Evolutionary conservation across 2,113 vertebrate genomes (phyloP), one percentile per base, ranked within the genome.

Genomic region (Suricata suricatta): DNA sequence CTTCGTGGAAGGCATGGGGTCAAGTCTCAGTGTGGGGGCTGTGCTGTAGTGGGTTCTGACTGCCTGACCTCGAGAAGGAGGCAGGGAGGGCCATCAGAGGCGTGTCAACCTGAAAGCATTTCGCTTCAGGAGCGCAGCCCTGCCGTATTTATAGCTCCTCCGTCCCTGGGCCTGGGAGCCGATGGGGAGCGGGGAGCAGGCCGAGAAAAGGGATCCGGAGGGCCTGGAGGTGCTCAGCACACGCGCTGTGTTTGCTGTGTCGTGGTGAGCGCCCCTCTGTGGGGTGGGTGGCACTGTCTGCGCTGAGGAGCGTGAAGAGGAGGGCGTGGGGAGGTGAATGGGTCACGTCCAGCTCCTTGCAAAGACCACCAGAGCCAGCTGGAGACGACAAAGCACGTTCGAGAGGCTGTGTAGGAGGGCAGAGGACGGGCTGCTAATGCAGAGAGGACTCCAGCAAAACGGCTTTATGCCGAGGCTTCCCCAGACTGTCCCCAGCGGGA

Each of bases 371-470:
- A 1, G n/a, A 54, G 44, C 25, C 10, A 19, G 33, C n/a, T 21
- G 21, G 38, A 8, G 68, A 31, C 10, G 15, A 23, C 2, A 35
- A 68, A 11, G 4, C 12, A 7, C 13, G 1, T 8, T 29, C 72
- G 1, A 1, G 41, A 29, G 13, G 25, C 17, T 13, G 38, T 41
- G 33, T 57, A 29, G 23, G 33, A 8, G 84, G 71, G 71, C 71
- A 88, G 33, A 16, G 74, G 10, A 9, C 6, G 0, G 27, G 21
- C 5, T 2, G 12, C 41, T 1, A 0, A 19, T 3, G 3, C 23
- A 13, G 4, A 69, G 15, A 23, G 4, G 23, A 41, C 41, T 44
- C 38, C 41, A 35, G 79, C 35, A 63, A 41, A 29, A 14, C 21
- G 50, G 15, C 54, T 66, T 35, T 38, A 16, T 1, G 19, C 33